Percentiles rank a stretch among this genome's conserved stretches.
Evolutionary conservation across 2,113 vertebrate genomes (phyloP).

Genomic region (Boulengeromyrus knoepffleri): DNA sequence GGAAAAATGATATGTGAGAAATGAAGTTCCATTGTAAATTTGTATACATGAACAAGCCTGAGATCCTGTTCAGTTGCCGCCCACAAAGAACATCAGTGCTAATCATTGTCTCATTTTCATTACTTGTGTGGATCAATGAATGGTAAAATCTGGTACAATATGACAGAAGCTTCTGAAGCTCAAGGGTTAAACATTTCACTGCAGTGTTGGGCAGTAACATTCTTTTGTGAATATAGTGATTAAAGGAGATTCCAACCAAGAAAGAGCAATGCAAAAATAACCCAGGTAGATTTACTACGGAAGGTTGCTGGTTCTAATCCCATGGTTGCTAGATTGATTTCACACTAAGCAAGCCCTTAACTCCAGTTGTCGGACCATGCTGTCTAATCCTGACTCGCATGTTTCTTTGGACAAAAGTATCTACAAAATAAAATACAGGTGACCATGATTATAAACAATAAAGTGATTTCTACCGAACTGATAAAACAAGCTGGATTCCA

Average conservation of each 20-base stretch:
- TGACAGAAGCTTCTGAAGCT: background rate
- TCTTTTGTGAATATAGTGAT: background rate
- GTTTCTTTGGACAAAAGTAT: background rate
- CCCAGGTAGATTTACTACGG: background rate
- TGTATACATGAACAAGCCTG: background rate
- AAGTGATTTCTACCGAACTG: background rate
- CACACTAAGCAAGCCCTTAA: too few relatives aligned
- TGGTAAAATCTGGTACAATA: background rate
- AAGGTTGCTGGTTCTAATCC: too few relatives aligned
- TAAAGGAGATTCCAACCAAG: background rate
- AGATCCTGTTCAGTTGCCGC: background rate
- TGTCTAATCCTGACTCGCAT: background rate
- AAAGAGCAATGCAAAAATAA: background rate
- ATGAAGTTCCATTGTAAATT: background rate
- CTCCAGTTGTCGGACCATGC: too few relatives aligned
- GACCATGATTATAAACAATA: too few relatives aligned
- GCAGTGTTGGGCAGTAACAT: background rate
- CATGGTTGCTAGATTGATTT: too few relatives aligned
- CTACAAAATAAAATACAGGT: background rate
- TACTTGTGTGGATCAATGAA: background rate
- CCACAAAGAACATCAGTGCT: background rate
- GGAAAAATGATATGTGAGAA: background rate
- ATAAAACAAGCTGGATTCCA: background rate
- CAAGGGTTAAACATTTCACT: background rate
- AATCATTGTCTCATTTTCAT: background rate